Evolutionary conservation across 1,140 invertebrate species (phyloP).

Genomic region (Trinorchestia longiramus): DNA sequence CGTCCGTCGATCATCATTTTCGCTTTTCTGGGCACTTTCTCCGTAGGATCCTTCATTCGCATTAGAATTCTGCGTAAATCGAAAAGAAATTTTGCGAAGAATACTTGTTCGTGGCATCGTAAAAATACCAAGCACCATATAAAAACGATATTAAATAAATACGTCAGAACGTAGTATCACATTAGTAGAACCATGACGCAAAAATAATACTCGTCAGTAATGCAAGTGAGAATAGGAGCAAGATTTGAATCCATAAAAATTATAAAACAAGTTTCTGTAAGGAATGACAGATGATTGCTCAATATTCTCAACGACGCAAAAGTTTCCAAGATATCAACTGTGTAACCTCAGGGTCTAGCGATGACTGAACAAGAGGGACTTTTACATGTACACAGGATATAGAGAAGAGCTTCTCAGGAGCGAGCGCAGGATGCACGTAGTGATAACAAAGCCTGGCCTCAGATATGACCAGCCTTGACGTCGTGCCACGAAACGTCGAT

Average conservation of each 20-base stretch:
- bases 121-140: not conserved
- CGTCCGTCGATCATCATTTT: not conserved
- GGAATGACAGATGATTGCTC: not conserved
- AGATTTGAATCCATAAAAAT: not conserved
- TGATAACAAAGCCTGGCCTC: constrained; percentile 6
- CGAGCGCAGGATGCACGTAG: not conserved
- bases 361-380: constrained; percentile 12
- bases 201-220: not conserved
- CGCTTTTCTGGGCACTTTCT: not conserved
- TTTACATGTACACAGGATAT: not conserved
- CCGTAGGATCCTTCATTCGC: not conserved
- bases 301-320: not conserved
- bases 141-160: not conserved
- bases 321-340: not conserved
- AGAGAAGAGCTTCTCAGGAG: not conserved
- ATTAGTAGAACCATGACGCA: not conserved
- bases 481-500: not conserved
- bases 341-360: not conserved
- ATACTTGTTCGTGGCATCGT: constrained; percentile 2
- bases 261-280: not conserved
- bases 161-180: not conserved
- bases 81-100: constrained; percentile 29
- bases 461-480: not conserved
- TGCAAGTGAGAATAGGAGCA: not conserved
- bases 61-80: not conserved